Conservation (phyloP, 2,797 vertebrate species). For the Lithobates pipiens region DNA sequence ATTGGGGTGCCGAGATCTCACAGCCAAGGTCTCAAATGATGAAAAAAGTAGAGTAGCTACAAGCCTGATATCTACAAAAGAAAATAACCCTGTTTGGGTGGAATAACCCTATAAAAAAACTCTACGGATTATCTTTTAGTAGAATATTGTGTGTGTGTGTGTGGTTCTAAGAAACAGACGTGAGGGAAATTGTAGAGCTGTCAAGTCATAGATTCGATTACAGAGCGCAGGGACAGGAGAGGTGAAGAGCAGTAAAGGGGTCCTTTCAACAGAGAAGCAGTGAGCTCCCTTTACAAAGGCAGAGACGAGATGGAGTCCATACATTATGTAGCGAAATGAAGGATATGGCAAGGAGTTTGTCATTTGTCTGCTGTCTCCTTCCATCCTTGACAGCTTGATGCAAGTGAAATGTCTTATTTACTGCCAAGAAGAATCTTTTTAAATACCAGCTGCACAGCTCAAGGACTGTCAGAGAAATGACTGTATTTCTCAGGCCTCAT, state of each 20-base stretch:
- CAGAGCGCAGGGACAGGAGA: not conserved
- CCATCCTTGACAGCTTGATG: slow-evolving; percentile 75
- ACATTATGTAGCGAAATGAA: slow-evolving; percentile 74
- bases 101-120: no score
- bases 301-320: slow-evolving; percentile 12
- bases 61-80: no score
- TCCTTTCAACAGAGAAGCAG: not conserved
- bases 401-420: slow-evolving; percentile 79
- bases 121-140: no score
- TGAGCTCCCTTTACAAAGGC: not conserved
- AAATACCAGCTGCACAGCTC: slow-evolving; percentile 75
- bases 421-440: slow-evolving; percentile 74
- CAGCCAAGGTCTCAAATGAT: no score
- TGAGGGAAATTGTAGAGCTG: no score
- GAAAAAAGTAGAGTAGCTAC: no score
- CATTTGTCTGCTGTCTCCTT: slow-evolving; percentile 71
- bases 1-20: no score
- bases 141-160: no score
- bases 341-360: slow-evolving; percentile 72
- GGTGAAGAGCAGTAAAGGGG: slow-evolving; percentile 17
- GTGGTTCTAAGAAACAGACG: no score
- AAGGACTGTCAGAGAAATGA: slow-evolving; percentile 74
- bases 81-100: no score
- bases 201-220: not conserved
- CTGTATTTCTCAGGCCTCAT: slow-evolving; percentile 47